These are phyloP conservation scores for Acleris holmiana DNA, from an alignment of 2,888 invertebrate species.

Conservation along the genomic window DNA sequence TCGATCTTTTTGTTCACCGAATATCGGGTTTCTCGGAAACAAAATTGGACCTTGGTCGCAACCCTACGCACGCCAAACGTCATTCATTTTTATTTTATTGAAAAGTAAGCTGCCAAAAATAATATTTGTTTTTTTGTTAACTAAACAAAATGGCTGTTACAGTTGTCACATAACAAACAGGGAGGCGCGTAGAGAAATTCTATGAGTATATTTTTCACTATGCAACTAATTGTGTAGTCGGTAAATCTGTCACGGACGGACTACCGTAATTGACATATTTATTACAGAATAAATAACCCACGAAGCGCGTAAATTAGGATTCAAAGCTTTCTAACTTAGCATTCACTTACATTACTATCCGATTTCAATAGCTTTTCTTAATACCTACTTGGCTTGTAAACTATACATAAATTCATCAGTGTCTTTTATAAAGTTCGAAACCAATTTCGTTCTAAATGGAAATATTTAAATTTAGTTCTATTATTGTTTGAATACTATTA, in stretches of 20 bases:
- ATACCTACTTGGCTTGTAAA: constrained; percentile 26
- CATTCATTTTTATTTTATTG: constrained; percentile 32
- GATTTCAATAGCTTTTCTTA: constrained; percentile 44
- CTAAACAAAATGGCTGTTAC: constrained; percentile 15
- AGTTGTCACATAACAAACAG: constrained; percentile 7
- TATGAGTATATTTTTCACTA: constrained; percentile 43
- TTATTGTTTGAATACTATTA: neutral
- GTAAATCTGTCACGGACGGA: constrained; percentile 60
- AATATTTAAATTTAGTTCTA: neutral
- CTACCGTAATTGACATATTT: constrained; percentile 70
- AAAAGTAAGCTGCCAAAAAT: constrained; percentile 27
- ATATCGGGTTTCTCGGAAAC: constrained; percentile 54
- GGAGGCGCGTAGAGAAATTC: constrained; percentile 16
- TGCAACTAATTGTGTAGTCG: constrained; percentile 43
- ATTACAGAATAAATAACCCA: constrained; percentile 66
- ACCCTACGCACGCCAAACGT: constrained; percentile 49
- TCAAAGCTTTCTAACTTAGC: constrained; percentile 60
- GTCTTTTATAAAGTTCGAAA: constrained; percentile 10
- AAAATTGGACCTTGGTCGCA: constrained; percentile 48
- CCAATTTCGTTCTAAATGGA: constrained; percentile 19
- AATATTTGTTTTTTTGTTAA: constrained; percentile 21
- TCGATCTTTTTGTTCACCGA: constrained; percentile 48
- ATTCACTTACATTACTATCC: constrained; percentile 51
- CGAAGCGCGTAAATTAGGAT: constrained; percentile 62
- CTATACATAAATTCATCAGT: constrained; percentile 10